Evolutionary conservation across 2,113 vertebrate genomes (phyloP), one percentile per base, ranked within the genome.

Genomic region (Eira barbara): DNA sequence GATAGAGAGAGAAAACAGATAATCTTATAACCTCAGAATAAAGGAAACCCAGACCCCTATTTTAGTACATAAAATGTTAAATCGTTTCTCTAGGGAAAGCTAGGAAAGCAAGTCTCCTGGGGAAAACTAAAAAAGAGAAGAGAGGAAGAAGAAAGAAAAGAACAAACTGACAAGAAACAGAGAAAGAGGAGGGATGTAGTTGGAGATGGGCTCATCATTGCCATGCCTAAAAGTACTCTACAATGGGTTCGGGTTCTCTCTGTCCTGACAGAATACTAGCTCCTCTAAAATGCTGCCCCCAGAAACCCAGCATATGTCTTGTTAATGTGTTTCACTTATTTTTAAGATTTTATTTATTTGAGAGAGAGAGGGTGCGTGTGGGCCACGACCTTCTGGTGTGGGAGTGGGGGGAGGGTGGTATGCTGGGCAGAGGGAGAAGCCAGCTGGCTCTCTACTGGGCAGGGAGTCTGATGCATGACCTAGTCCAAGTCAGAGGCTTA

Each of bases 261-360:
- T 79, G 67, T 97, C 81, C 79, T 0, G 2, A 98, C 92, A 89
- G 96, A 98, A 92, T 49, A 78, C 79, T 97, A 93, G 98, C 69
- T 93, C 71, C 91, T 94, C 29, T 80, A 95, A 97, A 95, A 91
- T 96, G 91, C 52, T 97, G 92, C 89, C 95, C 95, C 92, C n/a
- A 83, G 79, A 93, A 97, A 95, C 55, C 67, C 83, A 92, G 91
- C 95, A 89, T 91, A 83, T 42, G 7, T 94, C 94, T 98, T 92
- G 45, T 88, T 69, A 74, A 94, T 76, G 81, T 63, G 34, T 86
- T 59, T 95, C 73, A 27, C 55, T 97, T 63, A 31, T 65, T 65
- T 65, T 34, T 15, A 65, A 65, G 63, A 34, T 67, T 34, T 67
- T 67, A 67, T 65, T 63, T 63, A 63, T 67, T 67, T 67, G 52